phyloP scores from a whole-genome alignment of 1,140 invertebrate species.

The Eupristina koningsbergeri region DNA sequence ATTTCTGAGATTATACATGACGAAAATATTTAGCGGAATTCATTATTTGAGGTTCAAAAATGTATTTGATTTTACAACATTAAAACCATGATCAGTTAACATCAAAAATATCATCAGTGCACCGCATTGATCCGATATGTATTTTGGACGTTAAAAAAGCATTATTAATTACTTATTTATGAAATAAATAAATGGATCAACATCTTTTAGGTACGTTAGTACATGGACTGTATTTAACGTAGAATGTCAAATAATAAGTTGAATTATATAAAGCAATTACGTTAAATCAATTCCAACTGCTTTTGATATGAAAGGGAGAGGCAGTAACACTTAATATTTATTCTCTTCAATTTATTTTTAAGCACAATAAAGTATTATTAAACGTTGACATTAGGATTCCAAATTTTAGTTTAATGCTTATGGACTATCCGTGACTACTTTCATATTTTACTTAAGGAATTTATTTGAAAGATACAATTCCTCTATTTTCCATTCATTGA shows the following conservation, averaged over 20 bases:
- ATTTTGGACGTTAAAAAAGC: background rate
- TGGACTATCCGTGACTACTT: background rate
- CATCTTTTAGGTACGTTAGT: background rate
- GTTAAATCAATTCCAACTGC: background rate
- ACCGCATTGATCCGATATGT: background rate
- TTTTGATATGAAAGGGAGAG: background rate
- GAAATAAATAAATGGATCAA: background rate
- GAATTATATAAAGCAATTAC: background rate
- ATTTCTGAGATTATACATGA: background rate
- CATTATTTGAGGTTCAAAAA: too few relatives aligned
- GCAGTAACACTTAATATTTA: background rate
- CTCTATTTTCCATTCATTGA: too few relatives aligned
- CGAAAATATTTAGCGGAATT: background rate
- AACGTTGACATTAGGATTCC: background rate
- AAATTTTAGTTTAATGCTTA: background rate
- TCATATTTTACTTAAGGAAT: background rate
- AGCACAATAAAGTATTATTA: background rate
- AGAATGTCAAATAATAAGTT: background rate
- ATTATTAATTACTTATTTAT: background rate
- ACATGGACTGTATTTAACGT: background rate
- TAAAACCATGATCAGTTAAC: too few relatives aligned
- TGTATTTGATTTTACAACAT: too few relatives aligned
- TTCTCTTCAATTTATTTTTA: background rate
- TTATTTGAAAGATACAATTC: background rate
- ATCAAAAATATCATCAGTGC: background rate